These are phyloP conservation scores for Clinocottus analis DNA, from an alignment of 2,113 vertebrate genomes.

Conservation along the genomic window DNA sequence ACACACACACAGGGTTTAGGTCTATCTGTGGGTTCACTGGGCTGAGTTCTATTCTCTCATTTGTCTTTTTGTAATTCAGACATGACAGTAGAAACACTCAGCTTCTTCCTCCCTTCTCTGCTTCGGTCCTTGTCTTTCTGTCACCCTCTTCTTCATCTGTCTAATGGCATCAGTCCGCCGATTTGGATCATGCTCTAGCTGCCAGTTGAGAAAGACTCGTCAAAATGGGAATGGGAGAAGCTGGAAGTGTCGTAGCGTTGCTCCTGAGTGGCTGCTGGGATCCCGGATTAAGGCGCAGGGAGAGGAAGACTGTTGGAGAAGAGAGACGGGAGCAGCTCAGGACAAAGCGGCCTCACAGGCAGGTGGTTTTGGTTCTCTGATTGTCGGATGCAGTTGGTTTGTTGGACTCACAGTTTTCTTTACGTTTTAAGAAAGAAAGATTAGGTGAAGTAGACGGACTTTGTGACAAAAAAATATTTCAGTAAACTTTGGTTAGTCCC, in stretches of 20 bases:
- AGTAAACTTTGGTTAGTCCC: too few species aligned
- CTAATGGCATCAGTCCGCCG: slow-evolving; percentile 75
- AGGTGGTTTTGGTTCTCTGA: slow-evolving; percentile 56
- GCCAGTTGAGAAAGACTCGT: slow-evolving; percentile 65
- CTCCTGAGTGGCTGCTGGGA: slow-evolving; percentile 73
- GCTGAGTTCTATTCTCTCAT: slow-evolving; percentile 23
- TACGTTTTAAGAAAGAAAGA: neutral
- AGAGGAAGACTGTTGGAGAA: slow-evolving; percentile 67
- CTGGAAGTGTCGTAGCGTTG: slow-evolving; percentile 68
- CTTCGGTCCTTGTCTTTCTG: slow-evolving; percentile 19
- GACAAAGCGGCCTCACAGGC: slow-evolving; percentile 61
- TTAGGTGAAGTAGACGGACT: neutral
- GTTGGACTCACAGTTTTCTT: neutral
- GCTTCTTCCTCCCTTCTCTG: slow-evolving; percentile 13
- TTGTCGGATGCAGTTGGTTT: neutral
- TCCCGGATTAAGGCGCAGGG: slow-evolving; percentile 78
- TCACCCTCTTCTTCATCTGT: slow-evolving; percentile 12
- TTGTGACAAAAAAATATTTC: neutral
- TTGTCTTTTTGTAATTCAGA: slow-evolving; percentile 52
- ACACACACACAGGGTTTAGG: slow-evolving; percentile 17
- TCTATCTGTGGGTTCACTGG: slow-evolving; percentile 56
- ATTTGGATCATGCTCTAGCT: slow-evolving; percentile 78
- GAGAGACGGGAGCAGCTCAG: neutral
- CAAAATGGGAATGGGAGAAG: slow-evolving; percentile 54
- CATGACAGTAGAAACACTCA: slow-evolving; percentile 52